phyloP scores from a whole-genome alignment of 53 echinoderm and acorn worm species.

The Arbacia lixula region DNA sequence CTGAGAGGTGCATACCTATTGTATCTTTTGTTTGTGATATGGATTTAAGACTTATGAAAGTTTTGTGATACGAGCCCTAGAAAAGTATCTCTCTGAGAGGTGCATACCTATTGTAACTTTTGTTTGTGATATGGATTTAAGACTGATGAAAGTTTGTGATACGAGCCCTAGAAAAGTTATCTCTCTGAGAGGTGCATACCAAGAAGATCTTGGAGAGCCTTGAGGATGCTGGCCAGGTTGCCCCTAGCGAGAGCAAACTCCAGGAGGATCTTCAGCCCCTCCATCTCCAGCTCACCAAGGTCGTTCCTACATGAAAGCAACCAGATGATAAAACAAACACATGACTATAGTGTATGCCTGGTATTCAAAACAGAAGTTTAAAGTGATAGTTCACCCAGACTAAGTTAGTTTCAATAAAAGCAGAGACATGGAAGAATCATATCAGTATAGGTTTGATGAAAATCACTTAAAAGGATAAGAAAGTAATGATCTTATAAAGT shows the following conservation, averaged over 20 bases:
- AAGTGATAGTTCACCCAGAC: too few relatives aligned
- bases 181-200: slow-evolving; percentile 75
- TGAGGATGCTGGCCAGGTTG: slow-evolving; percentile 74
- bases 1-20: slow-evolving; percentile 79
- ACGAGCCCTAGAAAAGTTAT: background rate
- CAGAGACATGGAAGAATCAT: too few relatives aligned
- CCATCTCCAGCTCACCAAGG: slow-evolving; percentile 67
- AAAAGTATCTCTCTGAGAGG: background rate
- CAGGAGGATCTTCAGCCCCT: slow-evolving; percentile 80
- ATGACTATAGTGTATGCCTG: background rate
- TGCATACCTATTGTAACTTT: too few relatives aligned
- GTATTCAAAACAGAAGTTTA: too few relatives aligned
- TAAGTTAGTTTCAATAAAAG: too few relatives aligned
- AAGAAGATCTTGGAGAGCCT: slow-evolving; percentile 74
- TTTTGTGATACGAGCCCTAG: background rate
- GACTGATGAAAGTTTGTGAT: background rate
- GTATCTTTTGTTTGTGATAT: too few relatives aligned
- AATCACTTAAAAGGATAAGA: too few relatives aligned
- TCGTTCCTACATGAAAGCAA: slow-evolving; percentile 58
- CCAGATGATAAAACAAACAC: background rate
- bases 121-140: too few relatives aligned
- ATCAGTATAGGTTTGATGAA: too few relatives aligned
- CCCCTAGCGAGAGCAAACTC: slow-evolving; percentile 93
- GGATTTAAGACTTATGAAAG: background rate
- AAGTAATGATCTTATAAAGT: too few relatives aligned